These are phyloP conservation scores for Erpornis zantholeuca DNA, from an alignment of 2,113 vertebrate species.

Conservation along the genomic window DNA sequence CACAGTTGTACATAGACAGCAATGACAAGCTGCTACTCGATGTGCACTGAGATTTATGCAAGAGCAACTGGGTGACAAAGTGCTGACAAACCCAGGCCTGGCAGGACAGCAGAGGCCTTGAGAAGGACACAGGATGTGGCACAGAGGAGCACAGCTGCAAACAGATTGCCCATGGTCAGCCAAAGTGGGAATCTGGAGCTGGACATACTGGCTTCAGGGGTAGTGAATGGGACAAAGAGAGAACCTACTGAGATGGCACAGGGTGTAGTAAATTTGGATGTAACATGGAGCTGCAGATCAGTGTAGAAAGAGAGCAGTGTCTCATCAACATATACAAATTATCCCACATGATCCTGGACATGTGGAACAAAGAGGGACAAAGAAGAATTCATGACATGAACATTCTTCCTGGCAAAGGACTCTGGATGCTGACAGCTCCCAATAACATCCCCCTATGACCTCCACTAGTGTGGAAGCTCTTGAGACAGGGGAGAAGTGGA, in stretches of 20 bases:
- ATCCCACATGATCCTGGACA: background rate
- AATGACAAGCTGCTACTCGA: background rate
- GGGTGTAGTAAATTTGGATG: no score
- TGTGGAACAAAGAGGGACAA: no score
- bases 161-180: background rate
- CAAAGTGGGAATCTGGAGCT: background rate
- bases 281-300: background rate
- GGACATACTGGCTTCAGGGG: background rate
- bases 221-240: background rate
- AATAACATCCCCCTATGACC: accelerated
- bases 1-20: background rate
- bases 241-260: no score
- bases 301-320: background rate
- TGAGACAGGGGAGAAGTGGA: background rate
- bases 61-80: background rate
- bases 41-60: no score
- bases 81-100: background rate
- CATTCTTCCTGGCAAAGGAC: background rate
- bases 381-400: background rate
- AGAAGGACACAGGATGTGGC: background rate
- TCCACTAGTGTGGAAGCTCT: background rate
- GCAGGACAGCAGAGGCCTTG: background rate
- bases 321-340: background rate
- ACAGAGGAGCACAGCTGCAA: background rate
- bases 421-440: background rate